phyloP scores from a whole-genome alignment of 2,888 invertebrate species.

The Halocaridina rubra region DNA sequence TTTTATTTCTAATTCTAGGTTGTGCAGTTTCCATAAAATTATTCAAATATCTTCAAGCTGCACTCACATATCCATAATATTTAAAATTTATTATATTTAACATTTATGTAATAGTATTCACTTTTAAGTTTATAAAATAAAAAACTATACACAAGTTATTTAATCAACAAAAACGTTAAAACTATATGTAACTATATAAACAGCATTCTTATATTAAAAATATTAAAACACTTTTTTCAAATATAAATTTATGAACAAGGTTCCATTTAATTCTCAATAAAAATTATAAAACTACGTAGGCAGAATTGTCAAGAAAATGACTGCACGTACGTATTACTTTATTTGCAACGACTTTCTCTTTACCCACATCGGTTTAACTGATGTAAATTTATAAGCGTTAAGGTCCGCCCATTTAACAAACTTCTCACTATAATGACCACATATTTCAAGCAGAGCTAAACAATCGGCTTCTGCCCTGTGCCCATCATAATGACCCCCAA shows the following conservation, averaged over 20 bases:
- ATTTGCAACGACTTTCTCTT: constrained; percentile 24
- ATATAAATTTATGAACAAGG: too few species aligned
- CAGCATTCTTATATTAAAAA: background rate
- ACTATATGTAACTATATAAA: background rate
- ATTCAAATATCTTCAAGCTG: background rate
- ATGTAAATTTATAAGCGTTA: background rate
- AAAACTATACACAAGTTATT: too few species aligned
- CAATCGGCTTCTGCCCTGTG: constrained; percentile 52
- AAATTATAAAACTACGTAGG: too few species aligned
- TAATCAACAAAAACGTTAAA: too few species aligned
- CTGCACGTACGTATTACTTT: too few species aligned
- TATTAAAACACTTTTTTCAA: background rate
- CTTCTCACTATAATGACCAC: constrained; percentile 43
- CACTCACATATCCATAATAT: too few species aligned
- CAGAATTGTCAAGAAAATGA: too few species aligned
- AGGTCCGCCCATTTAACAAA: constrained; percentile 49
- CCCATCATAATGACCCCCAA: constrained; percentile 13
- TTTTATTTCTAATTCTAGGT: too few species aligned
- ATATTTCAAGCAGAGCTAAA: constrained; percentile 40
- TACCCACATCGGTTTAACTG: constrained; percentile 46
- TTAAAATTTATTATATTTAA: too few species aligned
- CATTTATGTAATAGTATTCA: too few species aligned
- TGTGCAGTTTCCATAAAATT: background rate
- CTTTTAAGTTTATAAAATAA: too few species aligned
- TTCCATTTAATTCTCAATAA: too few species aligned